These are phyloP conservation scores for Nannoperca obscura DNA, from an alignment of 2,797 vertebrate species.

Conservation along the genomic window DNA sequence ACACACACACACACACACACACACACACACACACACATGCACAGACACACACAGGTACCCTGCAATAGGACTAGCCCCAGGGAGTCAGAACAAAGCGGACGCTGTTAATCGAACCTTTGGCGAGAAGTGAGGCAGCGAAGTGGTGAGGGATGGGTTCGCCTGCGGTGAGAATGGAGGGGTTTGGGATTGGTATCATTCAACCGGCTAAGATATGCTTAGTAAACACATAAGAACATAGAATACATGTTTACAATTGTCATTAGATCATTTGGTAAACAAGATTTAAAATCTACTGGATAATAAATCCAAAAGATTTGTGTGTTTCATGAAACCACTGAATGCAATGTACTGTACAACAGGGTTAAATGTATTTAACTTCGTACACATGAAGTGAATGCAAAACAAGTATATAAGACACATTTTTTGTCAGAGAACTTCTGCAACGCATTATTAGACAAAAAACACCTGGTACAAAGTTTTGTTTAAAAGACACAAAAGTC, in stretches of 20 bases:
- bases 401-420: background rate
- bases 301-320: background rate
- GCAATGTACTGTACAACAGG: background rate
- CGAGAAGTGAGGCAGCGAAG: constrained; percentile 32
- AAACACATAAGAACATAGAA: background rate
- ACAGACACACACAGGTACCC: constrained; percentile 34
- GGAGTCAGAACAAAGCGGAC: constrained; percentile 69
- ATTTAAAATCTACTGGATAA: background rate
- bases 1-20: constrained; percentile 10
- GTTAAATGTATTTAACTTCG: background rate
- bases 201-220: constrained; percentile 10
- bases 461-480: background rate
- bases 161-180: constrained; percentile 14
- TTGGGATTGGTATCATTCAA: constrained; percentile 28
- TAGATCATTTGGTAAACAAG: background rate
- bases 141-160: constrained; percentile 13
- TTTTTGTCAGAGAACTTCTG: background rate
- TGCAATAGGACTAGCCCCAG: constrained; percentile 56
- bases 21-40: constrained; percentile 23
- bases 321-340: background rate
- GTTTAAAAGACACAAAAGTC: background rate
- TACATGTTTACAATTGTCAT: background rate
- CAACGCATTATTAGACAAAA: background rate
- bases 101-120: constrained; percentile 68
- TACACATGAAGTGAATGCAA: background rate